Evolutionary conservation across 2,113 vertebrate genomes (phyloP).

Genomic region (Vulpes ferrilata): DNA sequence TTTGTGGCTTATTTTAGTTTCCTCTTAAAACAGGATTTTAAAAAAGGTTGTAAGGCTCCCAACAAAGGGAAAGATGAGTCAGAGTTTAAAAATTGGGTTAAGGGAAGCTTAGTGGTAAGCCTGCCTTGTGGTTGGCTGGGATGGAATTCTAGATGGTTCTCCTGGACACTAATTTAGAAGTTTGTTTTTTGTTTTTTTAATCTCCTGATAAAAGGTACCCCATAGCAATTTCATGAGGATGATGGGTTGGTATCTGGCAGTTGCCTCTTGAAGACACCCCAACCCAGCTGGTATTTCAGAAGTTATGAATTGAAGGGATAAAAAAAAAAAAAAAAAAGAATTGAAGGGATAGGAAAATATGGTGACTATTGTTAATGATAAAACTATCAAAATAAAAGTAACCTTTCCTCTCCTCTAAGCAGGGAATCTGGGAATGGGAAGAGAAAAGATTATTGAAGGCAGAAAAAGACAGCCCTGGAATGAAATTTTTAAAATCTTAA

Average conservation of each 20-base stretch:
- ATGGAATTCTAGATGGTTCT: constrained; percentile 37
- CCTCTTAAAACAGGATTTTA: background rate
- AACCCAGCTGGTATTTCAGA: background rate
- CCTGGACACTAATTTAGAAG: background rate
- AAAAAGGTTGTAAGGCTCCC: background rate
- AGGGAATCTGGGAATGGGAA: background rate
- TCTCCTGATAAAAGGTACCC: background rate
- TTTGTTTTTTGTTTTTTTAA: background rate
- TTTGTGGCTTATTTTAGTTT: background rate
- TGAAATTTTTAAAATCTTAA: constrained; percentile 27
- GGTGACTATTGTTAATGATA: background rate
- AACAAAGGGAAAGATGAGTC: background rate
- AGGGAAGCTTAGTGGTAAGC: background rate
- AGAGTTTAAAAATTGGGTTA: background rate
- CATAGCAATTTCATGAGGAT: background rate
- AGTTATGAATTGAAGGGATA: background rate
- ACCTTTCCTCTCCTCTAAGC: background rate
- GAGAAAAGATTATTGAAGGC: background rate
- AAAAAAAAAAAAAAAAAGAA: background rate
- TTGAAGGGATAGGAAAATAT: background rate
- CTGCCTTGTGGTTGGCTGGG: background rate
- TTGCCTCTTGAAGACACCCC: background rate
- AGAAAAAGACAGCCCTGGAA: background rate
- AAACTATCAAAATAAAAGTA: background rate
- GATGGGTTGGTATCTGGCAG: too few species aligned